These are phyloP conservation scores for Tyto alba DNA, from an alignment of 2,113 vertebrate genomes.

Conservation along the genomic window DNA sequence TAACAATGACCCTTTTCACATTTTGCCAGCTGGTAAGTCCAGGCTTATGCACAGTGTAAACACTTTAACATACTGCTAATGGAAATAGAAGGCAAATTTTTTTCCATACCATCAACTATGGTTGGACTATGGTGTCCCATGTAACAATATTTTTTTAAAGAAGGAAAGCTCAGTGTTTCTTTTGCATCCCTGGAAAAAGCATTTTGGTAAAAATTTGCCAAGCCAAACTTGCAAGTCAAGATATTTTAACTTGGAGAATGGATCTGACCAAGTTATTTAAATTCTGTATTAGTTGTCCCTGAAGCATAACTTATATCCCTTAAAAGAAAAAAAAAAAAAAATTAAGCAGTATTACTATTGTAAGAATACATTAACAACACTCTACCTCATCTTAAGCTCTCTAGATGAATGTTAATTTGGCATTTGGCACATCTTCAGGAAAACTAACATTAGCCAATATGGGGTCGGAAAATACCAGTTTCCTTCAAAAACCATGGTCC, in stretches of 20 bases:
- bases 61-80: neutral
- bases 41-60: neutral
- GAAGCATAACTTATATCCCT: neutral
- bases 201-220: slow-evolving; percentile 11
- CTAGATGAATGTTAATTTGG: slow-evolving; percentile 4
- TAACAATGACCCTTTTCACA: slow-evolving; percentile 15
- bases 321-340: neutral
- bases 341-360: neutral
- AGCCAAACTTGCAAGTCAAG: slow-evolving; percentile 32
- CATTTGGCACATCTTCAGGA: neutral
- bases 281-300: slow-evolving; percentile 3
- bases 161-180: neutral
- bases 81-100: neutral
- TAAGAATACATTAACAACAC: neutral
- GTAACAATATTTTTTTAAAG: neutral
- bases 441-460: neutral
- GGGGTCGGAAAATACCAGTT: slow-evolving; percentile 21
- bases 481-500: neutral
- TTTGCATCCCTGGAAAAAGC: slow-evolving; percentile 15
- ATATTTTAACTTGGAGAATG: slow-evolving; percentile 12
- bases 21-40: neutral
- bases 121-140: neutral
- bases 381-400: neutral
- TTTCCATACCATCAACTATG: neutral
- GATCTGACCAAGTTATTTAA: slow-evolving; percentile 12